These are phyloP conservation scores for Trematocara macrostoma DNA, from an alignment of 2,113 vertebrate genomes.

Conservation along the genomic window DNA sequence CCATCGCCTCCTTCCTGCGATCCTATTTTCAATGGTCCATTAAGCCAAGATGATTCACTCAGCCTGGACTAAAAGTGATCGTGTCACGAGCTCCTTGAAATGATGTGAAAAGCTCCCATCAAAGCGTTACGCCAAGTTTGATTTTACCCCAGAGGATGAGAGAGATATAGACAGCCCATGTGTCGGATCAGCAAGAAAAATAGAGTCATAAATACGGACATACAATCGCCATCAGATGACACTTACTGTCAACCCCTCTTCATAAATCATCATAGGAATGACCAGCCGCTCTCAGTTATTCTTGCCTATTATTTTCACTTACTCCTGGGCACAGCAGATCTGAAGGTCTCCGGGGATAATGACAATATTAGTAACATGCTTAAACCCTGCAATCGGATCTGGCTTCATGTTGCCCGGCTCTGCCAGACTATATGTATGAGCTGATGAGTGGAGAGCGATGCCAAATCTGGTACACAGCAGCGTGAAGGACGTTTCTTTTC, in stretches of 20 bases:
- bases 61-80: neutral
- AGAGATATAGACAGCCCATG: neutral
- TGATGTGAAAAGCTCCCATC: conserved; percentile 12
- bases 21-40: conserved; percentile 27
- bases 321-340: conserved; percentile 25
- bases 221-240: conserved; percentile 15
- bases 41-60: conserved; percentile 37
- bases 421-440: conserved; percentile 20
- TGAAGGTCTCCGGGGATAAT: conserved; percentile 37
- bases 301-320: conserved; percentile 36
- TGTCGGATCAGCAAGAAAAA: conserved; percentile 23
- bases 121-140: neutral
- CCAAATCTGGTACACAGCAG: conserved; percentile 33
- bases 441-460: neutral
- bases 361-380: conserved; percentile 43
- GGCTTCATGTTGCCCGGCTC: conserved; percentile 15
- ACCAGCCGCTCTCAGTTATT: conserved; percentile 48
- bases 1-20: neutral
- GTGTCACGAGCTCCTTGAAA: conserved; percentile 12
- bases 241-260: conserved; percentile 30
- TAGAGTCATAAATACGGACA: conserved; percentile 9
- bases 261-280: conserved; percentile 49
- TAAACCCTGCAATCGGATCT: conserved; percentile 57
- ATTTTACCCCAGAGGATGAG: neutral
- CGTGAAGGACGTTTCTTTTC: conserved; percentile 25